Evolutionary conservation across 2,888 invertebrate genomes (phyloP), one percentile per base, ranked within the genome.

Genomic region (Unio delphinus): DNA sequence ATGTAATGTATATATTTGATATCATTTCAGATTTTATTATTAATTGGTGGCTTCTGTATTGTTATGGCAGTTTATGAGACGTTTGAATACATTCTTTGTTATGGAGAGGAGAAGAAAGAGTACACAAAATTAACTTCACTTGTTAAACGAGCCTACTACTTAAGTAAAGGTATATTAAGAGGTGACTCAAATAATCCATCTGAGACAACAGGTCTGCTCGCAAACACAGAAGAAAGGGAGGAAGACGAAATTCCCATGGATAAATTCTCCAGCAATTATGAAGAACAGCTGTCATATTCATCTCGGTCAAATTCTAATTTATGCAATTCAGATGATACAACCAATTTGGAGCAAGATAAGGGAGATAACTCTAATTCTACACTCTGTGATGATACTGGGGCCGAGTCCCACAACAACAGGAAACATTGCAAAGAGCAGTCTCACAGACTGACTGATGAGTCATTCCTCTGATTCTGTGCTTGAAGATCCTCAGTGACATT

Each of bases 61-160:
- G 56, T 88, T 3, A 79, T 89, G 79, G 86, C 85, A 5, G 23
- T 87, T 8, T 88, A 88, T 64, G 87, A 88, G 69, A 83, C 84
- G 17, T 67, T 88, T 7, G 89, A 89, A 68, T 88, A 88, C 73
- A 66, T 83, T 1, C 75, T 83, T 58, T 89, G 88, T 74, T 88
- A 88, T 74, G 75, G 83, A 55, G 86, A 87, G 0, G 89, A 89
- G 70, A 89, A 89, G 65, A 77, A 80, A 64, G 83, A 86, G 65
- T 78, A 85, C 15, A 64, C 73, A 34, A 75, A 74, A 54, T 59
- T 73, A 26, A 69, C 74, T 58, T 72, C 70, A 23, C 65, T 79
- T 17, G 56, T 69, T 1, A 74, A 66, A 60, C 68, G 75, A 20
- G 81, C 79, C 1, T 79, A 76, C 20, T 55, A 64, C 45, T 62